Conservation (phyloP, 2,797 vertebrate genomes). For the Odontamblyopus rebecca region DNA sequence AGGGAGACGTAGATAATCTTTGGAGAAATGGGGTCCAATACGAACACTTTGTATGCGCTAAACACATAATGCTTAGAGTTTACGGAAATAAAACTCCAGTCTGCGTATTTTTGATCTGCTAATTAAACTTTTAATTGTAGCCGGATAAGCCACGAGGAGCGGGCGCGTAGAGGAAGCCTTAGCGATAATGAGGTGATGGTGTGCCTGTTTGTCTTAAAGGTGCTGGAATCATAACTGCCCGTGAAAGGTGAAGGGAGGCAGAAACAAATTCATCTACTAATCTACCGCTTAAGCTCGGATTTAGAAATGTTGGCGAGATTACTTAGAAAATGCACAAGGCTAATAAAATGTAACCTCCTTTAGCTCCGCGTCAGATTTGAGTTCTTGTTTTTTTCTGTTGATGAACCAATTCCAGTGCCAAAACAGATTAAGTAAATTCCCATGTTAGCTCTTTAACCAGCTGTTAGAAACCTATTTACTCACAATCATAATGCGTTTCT, state of each 20-base stretch:
- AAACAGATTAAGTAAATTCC: slow-evolving; percentile 73
- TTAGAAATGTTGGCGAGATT: slow-evolving; percentile 70
- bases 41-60: slow-evolving; percentile 62
- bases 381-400: slow-evolving; percentile 41
- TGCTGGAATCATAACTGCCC: slow-evolving; percentile 66
- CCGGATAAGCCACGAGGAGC: slow-evolving; percentile 73
- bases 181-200: slow-evolving; percentile 72
- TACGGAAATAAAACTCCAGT: slow-evolving; percentile 78
- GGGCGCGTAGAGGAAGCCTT: slow-evolving; percentile 42
- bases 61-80: slow-evolving; percentile 76
- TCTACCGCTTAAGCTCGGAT: slow-evolving; percentile 74
- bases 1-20: slow-evolving; percentile 65
- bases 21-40: slow-evolving; percentile 61
- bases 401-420: slow-evolving; percentile 69
- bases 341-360: slow-evolving; percentile 71
- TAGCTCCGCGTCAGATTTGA: slow-evolving; percentile 41
- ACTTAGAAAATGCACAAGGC: slow-evolving; percentile 66
- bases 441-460: slow-evolving; percentile 72
- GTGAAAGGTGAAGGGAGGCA: slow-evolving; percentile 72
- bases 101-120: slow-evolving; percentile 81
- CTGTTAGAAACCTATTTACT: slow-evolving; percentile 72
- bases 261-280: slow-evolving; percentile 77
- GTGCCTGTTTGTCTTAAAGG: slow-evolving; percentile 65
- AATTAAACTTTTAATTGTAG: slow-evolving; percentile 85
- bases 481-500: slow-evolving; percentile 65